Evolutionary conservation across 2,888 invertebrate genomes (phyloP), one percentile per base, ranked within the genome.

Genomic region (Eudemis profundana): DNA sequence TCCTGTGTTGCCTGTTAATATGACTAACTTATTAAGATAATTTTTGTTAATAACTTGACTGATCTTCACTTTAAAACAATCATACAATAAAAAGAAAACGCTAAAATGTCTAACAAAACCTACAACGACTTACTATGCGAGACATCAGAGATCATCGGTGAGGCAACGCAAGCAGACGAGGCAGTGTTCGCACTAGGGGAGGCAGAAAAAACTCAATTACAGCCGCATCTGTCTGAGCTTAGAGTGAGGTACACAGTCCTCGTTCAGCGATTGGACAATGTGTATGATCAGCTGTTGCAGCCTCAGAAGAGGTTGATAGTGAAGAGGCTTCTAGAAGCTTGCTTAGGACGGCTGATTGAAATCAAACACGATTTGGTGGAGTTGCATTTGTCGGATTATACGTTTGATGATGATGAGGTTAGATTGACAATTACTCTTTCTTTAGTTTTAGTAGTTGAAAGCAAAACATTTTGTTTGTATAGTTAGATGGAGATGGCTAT

Each of bases 261-360:
- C 0, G 93, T 96, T 19, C 95, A 96, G 70, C 94, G 94, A 73
- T 82, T 98, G 33, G 96, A 97, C 75, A 92, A 94, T 62, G 96
- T 97, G 67, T 97, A 98, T 75, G 98, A 98, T 77, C 98, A 98
- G 89, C 93, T 98, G 74, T 92, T 98, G 40, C 98, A 98, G 82
- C 98, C 98, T 0, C 98, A 99, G 83, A 98, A 98, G 83, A 93
- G 98, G 29, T 82, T 95, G 53, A 90, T 98, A n/a, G 93, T 98
- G 0, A 93, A 94, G 68, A 93, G 95, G 69, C 79, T 96, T 1
- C 81, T 98, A 2, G 97, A 97, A 77, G 94, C 95, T 0, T 94
- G 95, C 44, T 90, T 98, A 61, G 98, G 98, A 0, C 93, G 98
- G 67, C 90, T 98, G 44, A 88, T 98, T 29, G 98, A 99, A 84